These are phyloP conservation scores for Pampus argenteus DNA, from an alignment of 2,797 vertebrate species.

Conservation along the genomic window DNA sequence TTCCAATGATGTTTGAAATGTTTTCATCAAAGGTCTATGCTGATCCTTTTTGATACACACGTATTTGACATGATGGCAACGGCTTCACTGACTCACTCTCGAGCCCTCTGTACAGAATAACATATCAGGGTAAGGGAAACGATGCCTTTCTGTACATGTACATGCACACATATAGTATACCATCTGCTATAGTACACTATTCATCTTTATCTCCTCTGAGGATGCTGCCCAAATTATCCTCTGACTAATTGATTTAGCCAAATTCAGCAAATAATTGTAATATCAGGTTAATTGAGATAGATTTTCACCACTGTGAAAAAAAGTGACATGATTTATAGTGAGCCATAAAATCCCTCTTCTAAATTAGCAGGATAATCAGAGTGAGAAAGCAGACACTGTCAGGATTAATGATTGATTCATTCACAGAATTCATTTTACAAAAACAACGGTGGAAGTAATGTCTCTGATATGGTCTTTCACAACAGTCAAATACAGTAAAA, in stretches of 20 bases:
- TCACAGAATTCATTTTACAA: slow-evolving; percentile 33
- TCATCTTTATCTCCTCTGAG: slow-evolving; percentile 55
- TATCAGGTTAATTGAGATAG: slow-evolving; percentile 74
- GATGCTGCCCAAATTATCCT: slow-evolving; percentile 51
- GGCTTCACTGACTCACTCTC: slow-evolving; percentile 41
- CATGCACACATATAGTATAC: slow-evolving; percentile 2
- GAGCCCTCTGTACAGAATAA: slow-evolving; percentile 30
- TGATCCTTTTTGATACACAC: slow-evolving; percentile 18
- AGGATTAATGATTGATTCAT: slow-evolving; percentile 53
- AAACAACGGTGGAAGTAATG: not conserved
- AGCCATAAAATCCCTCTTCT: slow-evolving; percentile 63
- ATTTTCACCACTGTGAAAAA: slow-evolving; percentile 59
- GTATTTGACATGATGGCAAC: slow-evolving; percentile 27
- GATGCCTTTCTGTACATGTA: slow-evolving; percentile 6
- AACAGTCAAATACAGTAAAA: slow-evolving; percentile 25
- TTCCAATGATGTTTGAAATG: slow-evolving; percentile 23
- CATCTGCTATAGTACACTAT: slow-evolving; percentile 49
- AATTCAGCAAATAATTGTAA: slow-evolving; percentile 70
- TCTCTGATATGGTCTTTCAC: not conserved
- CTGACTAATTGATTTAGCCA: slow-evolving; percentile 63
- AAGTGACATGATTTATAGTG: slow-evolving; percentile 60
- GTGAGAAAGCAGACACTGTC: slow-evolving; percentile 30
- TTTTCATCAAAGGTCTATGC: slow-evolving; percentile 20
- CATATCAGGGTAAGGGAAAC: slow-evolving; percentile 38
- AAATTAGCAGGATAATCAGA: slow-evolving; percentile 56